Evolutionary conservation across 1,140 invertebrate species (phyloP), one percentile per base, ranked within the genome.

Genomic region (Lepidostoma basale): DNA sequence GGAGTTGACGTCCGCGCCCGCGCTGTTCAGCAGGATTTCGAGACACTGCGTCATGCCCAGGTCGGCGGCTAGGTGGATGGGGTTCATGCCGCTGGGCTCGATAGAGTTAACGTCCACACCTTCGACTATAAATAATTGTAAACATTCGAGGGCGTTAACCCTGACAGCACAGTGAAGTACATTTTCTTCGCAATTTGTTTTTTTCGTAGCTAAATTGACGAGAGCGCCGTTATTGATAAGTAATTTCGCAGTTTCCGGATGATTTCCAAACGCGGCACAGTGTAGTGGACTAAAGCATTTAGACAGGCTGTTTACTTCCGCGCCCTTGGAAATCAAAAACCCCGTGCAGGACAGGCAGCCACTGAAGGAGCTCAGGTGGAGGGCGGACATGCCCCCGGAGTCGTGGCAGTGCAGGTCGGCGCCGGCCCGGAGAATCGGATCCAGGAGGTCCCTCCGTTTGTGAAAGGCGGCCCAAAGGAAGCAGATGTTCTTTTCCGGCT

Each of bases 191-290:
- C 86, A 87, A 74, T 88, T 88, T 33, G 84, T 83, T 69, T 86
- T 87, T 54, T 83, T 86, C n/a, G 77, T 85, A 47, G 76, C 81
- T 71, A 78, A 83, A 72, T 82, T 87, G 54, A 87, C 85, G 72
- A 84, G 84, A 18, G 89, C 86, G 5, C 89, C 88, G 52, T 86
- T 85, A 18, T 87, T 86, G 44, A 92, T 82, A 26, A 93, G 83
- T 67, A 91, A 83, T 77, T 88, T 87, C 54, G 89, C 87, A 6
- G 90, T 89, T 74, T 90, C 88, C 4, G 86, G 81, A 36, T 90
- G 89, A 75, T 92, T 90, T 0, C 91, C 91, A 75, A 92, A 91
- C 23, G 91, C 91, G 3, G 92, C 91, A 74, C 90, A 92, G 78
- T 94, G 92, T 64, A 93, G 84, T 0, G 92, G 90, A 0, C 88